Conservation (phyloP, 2,888 invertebrate genomes). For the Endotricha flammealis region DNA sequence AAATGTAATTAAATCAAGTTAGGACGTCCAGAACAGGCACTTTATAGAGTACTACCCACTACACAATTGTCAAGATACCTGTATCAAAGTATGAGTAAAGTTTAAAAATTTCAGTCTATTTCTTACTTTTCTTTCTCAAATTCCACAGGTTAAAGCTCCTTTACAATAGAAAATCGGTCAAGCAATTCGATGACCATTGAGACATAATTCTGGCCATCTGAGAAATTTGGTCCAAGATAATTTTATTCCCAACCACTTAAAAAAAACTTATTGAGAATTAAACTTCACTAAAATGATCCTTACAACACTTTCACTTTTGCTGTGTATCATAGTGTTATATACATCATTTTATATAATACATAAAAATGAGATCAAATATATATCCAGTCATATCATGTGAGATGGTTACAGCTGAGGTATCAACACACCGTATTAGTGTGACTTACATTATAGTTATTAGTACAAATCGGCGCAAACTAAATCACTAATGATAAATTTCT, state of each 20-base stretch:
- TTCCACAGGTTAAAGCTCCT: slow-evolving; percentile 69
- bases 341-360: slow-evolving; percentile 59
- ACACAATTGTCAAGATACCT: slow-evolving; percentile 62
- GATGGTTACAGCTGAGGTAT: slow-evolving; percentile 35
- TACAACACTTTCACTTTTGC: slow-evolving; percentile 37
- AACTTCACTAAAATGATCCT: slow-evolving; percentile 25
- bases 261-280: slow-evolving; percentile 31
- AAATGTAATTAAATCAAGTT: slow-evolving; percentile 9
- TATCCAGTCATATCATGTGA: slow-evolving; percentile 52
- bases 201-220: slow-evolving; percentile 42
- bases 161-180: slow-evolving; percentile 54
- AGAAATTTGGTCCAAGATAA: slow-evolving; percentile 57
- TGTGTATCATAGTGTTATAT: slow-evolving; percentile 46
- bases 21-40: slow-evolving; percentile 37
- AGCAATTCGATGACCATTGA: slow-evolving; percentile 41
- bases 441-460: slow-evolving; percentile 25
- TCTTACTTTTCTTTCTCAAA: slow-evolving; percentile 57
- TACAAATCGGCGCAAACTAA: neutral
- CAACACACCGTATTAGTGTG: slow-evolving; percentile 36
- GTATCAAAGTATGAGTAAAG: slow-evolving; percentile 68
- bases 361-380: slow-evolving; percentile 67
- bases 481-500: neutral
- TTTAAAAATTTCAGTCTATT: slow-evolving; percentile 71
- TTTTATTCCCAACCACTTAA: slow-evolving; percentile 25
- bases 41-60: slow-evolving; percentile 40